A percentile compares a stretch with the other conserved stretches of the same genome.
These are phyloP conservation scores for Mystacides longicornis DNA, from an alignment of 2,888 invertebrate genomes.

Conservation along the genomic window DNA sequence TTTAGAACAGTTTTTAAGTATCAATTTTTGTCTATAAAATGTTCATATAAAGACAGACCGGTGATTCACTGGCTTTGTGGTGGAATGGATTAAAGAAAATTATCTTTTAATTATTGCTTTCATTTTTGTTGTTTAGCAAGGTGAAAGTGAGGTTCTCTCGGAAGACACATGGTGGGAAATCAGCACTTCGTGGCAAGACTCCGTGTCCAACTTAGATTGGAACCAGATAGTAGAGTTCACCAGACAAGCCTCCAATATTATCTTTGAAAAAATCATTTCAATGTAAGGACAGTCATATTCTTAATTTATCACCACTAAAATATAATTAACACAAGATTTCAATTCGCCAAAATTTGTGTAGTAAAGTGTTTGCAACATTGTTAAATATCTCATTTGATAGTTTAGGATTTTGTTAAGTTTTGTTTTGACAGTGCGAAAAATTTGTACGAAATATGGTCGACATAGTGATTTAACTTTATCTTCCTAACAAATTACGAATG, in stretches of 20 bases:
- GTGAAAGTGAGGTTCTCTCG: constrained; percentile 34
- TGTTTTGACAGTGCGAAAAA: too few species aligned
- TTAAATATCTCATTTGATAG: too few species aligned
- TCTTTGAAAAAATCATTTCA: constrained; percentile 26
- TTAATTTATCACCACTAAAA: too few species aligned
- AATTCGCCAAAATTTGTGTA: too few species aligned
- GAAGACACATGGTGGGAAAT: constrained; percentile 50
- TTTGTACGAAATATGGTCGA: too few species aligned
- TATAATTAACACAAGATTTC: too few species aligned
- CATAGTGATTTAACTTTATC: too few species aligned
- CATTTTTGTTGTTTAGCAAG: constrained; percentile 9
- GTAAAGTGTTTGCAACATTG: too few species aligned
- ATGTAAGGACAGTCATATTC: too few species aligned
- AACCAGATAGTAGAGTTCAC: constrained; percentile 16
- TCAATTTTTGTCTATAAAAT: neutral
- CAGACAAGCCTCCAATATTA: constrained; percentile 15
- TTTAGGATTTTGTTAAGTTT: too few species aligned
- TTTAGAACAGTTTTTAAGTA: neutral
- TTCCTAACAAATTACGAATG: too few species aligned
- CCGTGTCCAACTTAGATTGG: constrained; percentile 33
- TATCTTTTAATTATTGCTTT: too few species aligned
- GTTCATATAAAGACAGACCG: neutral
- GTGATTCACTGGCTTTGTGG: neutral
- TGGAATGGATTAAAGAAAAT: neutral
- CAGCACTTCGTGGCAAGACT: constrained; percentile 52